Evolutionary conservation across 2,888 invertebrate genomes (phyloP).

Genomic region (Nomada fabriciana): DNA sequence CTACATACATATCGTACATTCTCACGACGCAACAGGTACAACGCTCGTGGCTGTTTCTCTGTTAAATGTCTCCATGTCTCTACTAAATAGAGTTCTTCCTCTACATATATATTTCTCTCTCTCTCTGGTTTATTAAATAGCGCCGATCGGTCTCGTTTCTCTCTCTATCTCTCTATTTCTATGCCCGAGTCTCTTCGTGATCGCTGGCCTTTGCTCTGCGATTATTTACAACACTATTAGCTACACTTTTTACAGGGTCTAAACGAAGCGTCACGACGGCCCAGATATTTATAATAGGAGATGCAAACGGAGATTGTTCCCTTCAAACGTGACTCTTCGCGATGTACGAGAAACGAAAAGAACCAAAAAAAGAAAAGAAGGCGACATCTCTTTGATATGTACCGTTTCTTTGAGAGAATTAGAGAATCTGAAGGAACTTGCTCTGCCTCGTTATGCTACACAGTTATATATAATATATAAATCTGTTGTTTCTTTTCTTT

Average conservation of each 20-base stretch:
- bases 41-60: slow-evolving; percentile 60
- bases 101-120: neutral
- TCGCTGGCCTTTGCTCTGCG: slow-evolving; percentile 39
- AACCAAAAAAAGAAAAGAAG: slow-evolving; percentile 53
- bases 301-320: slow-evolving; percentile 22
- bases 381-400: slow-evolving; percentile 77
- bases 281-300: slow-evolving; percentile 15
- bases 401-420: slow-evolving; percentile 72
- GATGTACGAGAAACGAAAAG: slow-evolving; percentile 32
- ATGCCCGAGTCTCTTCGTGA: slow-evolving; percentile 3
- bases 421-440: slow-evolving; percentile 66
- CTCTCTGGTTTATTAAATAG: neutral
- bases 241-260: slow-evolving; percentile 52
- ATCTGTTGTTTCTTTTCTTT: neutral
- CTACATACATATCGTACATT: slow-evolving; percentile 64
- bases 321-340: slow-evolving; percentile 31
- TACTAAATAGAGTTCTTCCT: neutral
- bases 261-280: slow-evolving; percentile 31
- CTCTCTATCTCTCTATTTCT: neutral
- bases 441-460: slow-evolving; percentile 42
- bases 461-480: slow-evolving; percentile 24
- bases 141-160: slow-evolving; percentile 24
- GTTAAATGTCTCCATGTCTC: neutral
- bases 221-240: slow-evolving; percentile 52
- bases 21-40: slow-evolving; percentile 76